These are phyloP conservation scores for Montipora foliosa DNA, from an alignment of 64 coral and sea anemone species.

Conservation along the genomic window DNA sequence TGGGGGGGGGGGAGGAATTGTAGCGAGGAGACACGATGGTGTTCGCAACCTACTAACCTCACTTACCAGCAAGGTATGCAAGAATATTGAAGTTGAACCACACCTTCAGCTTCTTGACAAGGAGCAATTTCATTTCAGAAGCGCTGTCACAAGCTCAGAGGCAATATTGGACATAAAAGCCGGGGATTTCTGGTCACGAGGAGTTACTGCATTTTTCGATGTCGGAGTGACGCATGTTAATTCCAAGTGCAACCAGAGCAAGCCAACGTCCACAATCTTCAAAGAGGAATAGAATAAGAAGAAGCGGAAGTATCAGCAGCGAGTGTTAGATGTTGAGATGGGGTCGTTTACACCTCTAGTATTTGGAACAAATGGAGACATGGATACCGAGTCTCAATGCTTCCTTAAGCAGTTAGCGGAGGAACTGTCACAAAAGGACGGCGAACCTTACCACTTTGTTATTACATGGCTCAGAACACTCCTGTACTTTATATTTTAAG, in stretches of 20 bases:
- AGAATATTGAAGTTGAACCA: conserved; percentile 40
- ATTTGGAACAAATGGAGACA: not conserved
- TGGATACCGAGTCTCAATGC: not conserved
- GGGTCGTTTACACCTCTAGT: not conserved
- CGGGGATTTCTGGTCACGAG: conserved; percentile 24
- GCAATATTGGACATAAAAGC: conserved; percentile 41
- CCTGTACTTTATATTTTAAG: not conserved
- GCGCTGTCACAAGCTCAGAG: conserved; percentile 23
- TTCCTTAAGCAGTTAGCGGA: not conserved
- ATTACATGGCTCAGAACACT: not conserved
- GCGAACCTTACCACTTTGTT: not conserved
- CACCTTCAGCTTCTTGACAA: conserved; percentile 40
- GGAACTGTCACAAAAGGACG: not conserved
- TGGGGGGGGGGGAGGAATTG: not conserved
- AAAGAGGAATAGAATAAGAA: conserved; percentile 20
- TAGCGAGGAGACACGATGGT: conserved; percentile 40
- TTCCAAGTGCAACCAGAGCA: not conserved
- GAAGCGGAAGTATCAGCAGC: conserved; percentile 23
- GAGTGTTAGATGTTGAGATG: conserved; percentile 20
- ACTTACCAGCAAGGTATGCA: conserved; percentile 28
- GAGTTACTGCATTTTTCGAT: conserved; percentile 42
- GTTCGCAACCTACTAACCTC: conserved; percentile 25
- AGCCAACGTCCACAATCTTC: not conserved
- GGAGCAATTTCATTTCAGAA: conserved; percentile 13
- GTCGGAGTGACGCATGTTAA: not conserved